phyloP scores from a whole-genome alignment of 2,888 invertebrate genomes.

The Frankliniella fusca region DNA sequence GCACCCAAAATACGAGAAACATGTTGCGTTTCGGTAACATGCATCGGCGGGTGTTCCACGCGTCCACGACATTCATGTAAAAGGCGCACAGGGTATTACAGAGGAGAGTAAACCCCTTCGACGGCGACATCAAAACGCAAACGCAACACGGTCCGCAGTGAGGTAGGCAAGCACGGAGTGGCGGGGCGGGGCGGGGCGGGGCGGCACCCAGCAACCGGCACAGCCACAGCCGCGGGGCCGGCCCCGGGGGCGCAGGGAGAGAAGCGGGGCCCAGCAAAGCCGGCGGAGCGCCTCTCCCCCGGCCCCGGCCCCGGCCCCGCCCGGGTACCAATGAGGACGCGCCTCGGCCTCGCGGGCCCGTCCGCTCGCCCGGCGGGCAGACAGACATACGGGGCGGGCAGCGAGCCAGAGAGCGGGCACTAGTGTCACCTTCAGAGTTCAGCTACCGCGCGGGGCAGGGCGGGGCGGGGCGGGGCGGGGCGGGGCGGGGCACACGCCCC shows the following conservation, averaged over 20 bases:
- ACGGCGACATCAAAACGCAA: neutral
- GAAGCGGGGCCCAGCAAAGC: no score
- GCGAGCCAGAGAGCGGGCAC: slow-evolving; percentile 16
- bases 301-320: no score
- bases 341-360: neutral
- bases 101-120: neutral
- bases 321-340: neutral
- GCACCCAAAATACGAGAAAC: no score
- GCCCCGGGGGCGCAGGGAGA: no score
- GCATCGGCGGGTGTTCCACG: no score
- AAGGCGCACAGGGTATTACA: no score
- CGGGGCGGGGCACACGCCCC: neutral
- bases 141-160: neutral
- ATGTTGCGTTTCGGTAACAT: no score
- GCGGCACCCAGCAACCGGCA: neutral
- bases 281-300: no score
- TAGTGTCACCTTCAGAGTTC: slow-evolving; percentile 26
- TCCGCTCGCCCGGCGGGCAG: neutral
- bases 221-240: no score
- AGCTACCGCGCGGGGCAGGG: neutral
- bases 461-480: neutral
- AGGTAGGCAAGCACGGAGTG: neutral
- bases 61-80: no score
- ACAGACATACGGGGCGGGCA: neutral
- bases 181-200: no score